Base-by-base conservation (phyloP, 2,797 vertebrate genomes). In the Pseudomugil gertrudae region DNA sequence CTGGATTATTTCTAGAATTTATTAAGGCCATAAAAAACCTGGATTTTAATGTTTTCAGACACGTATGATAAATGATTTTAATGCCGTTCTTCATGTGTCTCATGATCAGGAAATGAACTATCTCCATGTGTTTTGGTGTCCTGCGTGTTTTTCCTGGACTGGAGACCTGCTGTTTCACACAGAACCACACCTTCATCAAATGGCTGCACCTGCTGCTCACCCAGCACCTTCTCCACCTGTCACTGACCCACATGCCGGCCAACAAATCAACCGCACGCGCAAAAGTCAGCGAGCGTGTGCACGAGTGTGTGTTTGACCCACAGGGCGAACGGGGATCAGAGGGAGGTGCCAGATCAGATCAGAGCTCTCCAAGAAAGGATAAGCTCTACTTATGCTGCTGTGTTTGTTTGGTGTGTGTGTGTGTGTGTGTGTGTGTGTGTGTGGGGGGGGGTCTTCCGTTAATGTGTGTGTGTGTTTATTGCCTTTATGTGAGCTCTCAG, bases 351-450 rank as follows among this genome's bases (percentile, higher is more conserved):
- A 86, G 84, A 89, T 88, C 84, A 84, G 75, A 84, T 84, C 78
- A 81, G 80, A 81, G 72, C 74, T 48, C 57, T 81, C 80, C 79
- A 78, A 84, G 85, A 86, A 83, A 77, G 85, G 87, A 89, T 90
- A 83, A 91, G 81, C 86, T 83, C 58, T 66, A 72, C 87, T 89
- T 87, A 85, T 69, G 73, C 76, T 74, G 52, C 81, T 69, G 66
- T 69, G 57, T 69, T 62, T 45, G 76, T 3, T 21, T 10, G 47
- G 9, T 13, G 47, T 11, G 13, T 11, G 5, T 26, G 9, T 60
- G 59, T 38, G 51, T 51, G 69, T 63, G 67, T 50, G 63, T 45
- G 57, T n/a, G 63, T 36, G 35, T 40, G 40, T 63, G 58, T 52
- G 63, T 65, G 48, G 43, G 40, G 33, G 64, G 35, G 66, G 36